Percentiles rank a stretch among this genome's conserved stretches.
These are phyloP conservation scores for Hemibagrus wyckioides DNA, from an alignment of 2,113 vertebrate genomes.

Conservation along the genomic window DNA sequence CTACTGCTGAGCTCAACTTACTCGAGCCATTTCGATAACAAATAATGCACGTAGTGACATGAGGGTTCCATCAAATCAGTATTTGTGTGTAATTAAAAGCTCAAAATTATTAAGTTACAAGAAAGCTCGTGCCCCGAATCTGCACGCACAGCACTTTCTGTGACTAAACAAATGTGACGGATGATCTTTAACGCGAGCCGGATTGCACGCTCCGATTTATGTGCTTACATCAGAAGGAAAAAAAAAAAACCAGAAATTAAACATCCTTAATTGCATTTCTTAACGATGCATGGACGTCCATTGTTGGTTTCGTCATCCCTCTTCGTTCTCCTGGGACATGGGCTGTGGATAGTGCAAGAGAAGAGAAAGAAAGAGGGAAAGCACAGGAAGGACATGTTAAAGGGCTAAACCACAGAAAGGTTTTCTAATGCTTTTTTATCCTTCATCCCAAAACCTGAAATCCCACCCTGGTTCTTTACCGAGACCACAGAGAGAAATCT, in stretches of 20 bases:
- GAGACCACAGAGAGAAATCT: constrained; percentile 72
- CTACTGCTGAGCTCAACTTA: not conserved
- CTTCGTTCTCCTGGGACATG: constrained; percentile 44
- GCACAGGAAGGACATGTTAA: constrained; percentile 25
- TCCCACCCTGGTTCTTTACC: constrained; percentile 59
- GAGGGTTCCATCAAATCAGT: constrained; percentile 21
- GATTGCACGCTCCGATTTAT: constrained; percentile 16
- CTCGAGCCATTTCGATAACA: constrained; percentile 3
- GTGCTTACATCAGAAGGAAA: constrained; percentile 61
- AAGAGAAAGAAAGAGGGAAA: constrained; percentile 31
- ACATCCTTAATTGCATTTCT: constrained; percentile 68
- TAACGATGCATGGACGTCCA: constrained; percentile 36
- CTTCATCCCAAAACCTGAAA: constrained; percentile 62
- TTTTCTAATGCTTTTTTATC: constrained; percentile 65
- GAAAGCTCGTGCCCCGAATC: not conserved
- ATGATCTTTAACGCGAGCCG: not conserved
- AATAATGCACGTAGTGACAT: not conserved
- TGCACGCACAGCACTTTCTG: constrained; percentile 6
- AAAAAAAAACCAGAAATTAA: constrained; percentile 69
- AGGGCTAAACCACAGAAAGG: constrained; percentile 60
- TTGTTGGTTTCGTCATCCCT: constrained; percentile 54
- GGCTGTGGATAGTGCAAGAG: not conserved
- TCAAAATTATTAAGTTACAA: constrained; percentile 13
- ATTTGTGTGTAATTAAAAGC: constrained; percentile 31
- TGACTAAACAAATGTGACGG: not conserved